Percentiles rank a stretch among this genome's conserved stretches.
Conservation (phyloP, 2,113 vertebrate species). For the Azemiops feae region DNA sequence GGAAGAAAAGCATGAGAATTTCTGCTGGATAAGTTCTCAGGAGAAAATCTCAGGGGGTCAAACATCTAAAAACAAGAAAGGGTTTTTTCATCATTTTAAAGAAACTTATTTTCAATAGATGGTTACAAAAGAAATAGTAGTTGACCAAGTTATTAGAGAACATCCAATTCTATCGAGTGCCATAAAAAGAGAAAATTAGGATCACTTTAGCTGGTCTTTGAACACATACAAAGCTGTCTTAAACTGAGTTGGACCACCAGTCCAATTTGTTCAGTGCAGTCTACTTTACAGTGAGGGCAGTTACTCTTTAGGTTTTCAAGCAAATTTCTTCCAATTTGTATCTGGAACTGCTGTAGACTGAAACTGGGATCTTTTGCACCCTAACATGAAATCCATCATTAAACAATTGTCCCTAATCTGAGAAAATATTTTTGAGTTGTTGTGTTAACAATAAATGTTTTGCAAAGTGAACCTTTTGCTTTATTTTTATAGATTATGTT, state of each 20-base stretch:
- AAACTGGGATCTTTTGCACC: background rate
- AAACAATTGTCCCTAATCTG: background rate
- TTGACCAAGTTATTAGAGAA: background rate
- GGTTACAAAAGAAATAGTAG: background rate
- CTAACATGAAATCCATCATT: background rate
- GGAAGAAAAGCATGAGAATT: conserved; percentile 77
- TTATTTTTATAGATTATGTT: background rate
- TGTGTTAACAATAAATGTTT: background rate
- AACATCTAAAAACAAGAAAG: conserved; percentile 65
- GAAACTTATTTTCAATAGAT: background rate
- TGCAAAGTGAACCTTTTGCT: background rate
- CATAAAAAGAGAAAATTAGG: background rate
- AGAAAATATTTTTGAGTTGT: background rate
- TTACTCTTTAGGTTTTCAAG: background rate
- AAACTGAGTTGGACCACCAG: background rate
- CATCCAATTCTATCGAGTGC: background rate
- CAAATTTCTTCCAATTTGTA: background rate
- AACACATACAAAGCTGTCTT: background rate
- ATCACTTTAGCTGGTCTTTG: background rate
- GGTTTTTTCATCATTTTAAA: background rate
- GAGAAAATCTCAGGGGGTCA: conserved; percentile 79
- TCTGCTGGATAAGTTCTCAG: conserved; percentile 71
- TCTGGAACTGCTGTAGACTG: background rate
- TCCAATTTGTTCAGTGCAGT: background rate
- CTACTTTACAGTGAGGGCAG: background rate